Evolutionary conservation across 2,113 vertebrate genomes (phyloP).

Genomic region (Ailuropoda melanoleuca): DNA sequence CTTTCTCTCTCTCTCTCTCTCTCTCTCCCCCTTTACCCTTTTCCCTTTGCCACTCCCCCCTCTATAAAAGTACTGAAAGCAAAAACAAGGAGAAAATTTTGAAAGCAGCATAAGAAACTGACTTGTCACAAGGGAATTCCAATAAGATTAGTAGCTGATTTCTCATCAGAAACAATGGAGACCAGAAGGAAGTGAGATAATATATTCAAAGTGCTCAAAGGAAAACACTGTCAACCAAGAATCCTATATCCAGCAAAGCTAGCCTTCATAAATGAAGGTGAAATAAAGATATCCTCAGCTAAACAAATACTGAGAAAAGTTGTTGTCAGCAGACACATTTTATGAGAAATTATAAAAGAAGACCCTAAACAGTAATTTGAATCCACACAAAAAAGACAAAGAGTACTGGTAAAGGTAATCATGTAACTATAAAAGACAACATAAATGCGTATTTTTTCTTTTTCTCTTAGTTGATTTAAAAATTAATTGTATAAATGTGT

Average conservation of each 20-base stretch:
- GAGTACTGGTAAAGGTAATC: neutral
- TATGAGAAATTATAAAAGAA: slow-evolving; percentile 13
- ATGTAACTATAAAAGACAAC: neutral
- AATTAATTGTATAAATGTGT: neutral
- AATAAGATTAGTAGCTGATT: neutral
- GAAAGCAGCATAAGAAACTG: neutral
- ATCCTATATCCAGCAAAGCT: neutral
- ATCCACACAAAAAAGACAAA: slow-evolving; percentile 3
- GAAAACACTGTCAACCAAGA: neutral
- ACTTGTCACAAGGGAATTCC: neutral
- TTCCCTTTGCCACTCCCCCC: neutral
- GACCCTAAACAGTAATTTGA: neutral
- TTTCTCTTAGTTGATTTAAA: slow-evolving; percentile 13
- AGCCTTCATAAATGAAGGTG: neutral
- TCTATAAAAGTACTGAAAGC: neutral
- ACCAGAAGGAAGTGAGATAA: neutral
- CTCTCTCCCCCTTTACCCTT: too few relatives aligned
- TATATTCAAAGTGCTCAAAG: neutral
- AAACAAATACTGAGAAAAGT: neutral
- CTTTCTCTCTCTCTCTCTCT: neutral
- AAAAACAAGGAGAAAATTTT: neutral
- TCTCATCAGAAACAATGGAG: neutral
- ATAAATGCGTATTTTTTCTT: neutral
- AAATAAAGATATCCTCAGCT: slow-evolving; percentile 12
- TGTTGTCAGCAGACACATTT: neutral